These are phyloP conservation scores for Drosophila sp. DNA, from an alignment of 1,140 invertebrate species.

Conservation along the genomic window DNA sequence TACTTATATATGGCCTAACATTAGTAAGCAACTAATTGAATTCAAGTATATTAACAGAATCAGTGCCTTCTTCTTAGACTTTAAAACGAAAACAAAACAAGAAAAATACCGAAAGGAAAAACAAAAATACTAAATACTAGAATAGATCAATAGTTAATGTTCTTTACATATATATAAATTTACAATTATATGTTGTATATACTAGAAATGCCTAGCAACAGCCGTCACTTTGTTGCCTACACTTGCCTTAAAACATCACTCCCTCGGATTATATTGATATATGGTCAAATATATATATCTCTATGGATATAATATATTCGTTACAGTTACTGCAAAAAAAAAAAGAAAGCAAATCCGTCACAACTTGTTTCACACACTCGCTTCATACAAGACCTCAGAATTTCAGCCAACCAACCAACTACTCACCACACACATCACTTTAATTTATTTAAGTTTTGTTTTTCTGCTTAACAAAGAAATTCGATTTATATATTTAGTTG, in stretches of 20 bases:
- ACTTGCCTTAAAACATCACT: conserved; percentile 13
- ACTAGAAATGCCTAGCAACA: conserved; percentile 15
- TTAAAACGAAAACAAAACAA: conserved; percentile 54
- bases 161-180: conserved; percentile 13
- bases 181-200: conserved; percentile 18
- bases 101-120: conserved; percentile 46
- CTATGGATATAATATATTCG: conserved; percentile 17
- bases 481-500: conserved; percentile 70
- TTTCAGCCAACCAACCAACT: conserved; percentile 33
- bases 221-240: conserved; percentile 19
- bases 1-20: background rate
- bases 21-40: conserved; percentile 16
- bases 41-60: conserved; percentile 52
- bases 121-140: conserved; percentile 37
- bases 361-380: conserved; percentile 37
- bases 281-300: background rate
- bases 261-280: conserved; percentile 19
- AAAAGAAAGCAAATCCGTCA: conserved; percentile 57
- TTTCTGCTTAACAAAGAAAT: conserved; percentile 51
- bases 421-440: conserved; percentile 52
- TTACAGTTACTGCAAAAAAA: conserved; percentile 52
- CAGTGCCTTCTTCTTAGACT: conserved; percentile 78
- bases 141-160: conserved; percentile 15
- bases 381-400: conserved; percentile 46
- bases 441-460: conserved; percentile 51